Evolutionary conservation across 2,113 vertebrate genomes (phyloP).

Genomic region (Ursus arctos): DNA sequence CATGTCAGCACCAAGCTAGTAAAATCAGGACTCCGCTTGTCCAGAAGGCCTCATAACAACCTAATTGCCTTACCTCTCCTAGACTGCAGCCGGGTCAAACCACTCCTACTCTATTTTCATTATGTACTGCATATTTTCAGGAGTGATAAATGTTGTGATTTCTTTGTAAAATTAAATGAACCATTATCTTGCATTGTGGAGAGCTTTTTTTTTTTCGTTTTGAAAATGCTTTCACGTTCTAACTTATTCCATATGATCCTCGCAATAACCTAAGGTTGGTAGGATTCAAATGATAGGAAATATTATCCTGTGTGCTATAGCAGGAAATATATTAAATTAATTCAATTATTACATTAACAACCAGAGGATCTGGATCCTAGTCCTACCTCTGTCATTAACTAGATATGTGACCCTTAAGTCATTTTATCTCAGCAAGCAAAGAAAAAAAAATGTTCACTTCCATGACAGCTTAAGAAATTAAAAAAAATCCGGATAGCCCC

Average conservation of each 20-base stretch:
- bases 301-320: not conserved
- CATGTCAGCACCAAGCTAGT: slow-evolving; percentile 66
- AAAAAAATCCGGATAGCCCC: not conserved
- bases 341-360: slow-evolving; percentile 20
- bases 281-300: not conserved
- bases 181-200: slow-evolving; percentile 20
- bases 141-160: slow-evolving; percentile 41
- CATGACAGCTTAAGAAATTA: not conserved
- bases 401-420: not conserved
- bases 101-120: slow-evolving; percentile 38
- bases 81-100: not conserved
- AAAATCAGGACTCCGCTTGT: slow-evolving; percentile 68
- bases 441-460: not conserved
- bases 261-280: not conserved
- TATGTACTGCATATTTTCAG: slow-evolving; percentile 39
- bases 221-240: slow-evolving; percentile 40
- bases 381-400: not conserved
- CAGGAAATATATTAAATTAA: not conserved
- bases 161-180: slow-evolving; percentile 68
- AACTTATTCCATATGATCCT: slow-evolving; percentile 39
- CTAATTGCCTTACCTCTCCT: slow-evolving; percentile 55
- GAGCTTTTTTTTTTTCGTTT: slow-evolving; percentile 43
- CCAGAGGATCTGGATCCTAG: not conserved
- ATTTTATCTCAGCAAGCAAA: not conserved
- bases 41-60: slow-evolving; percentile 50